Conservation (phyloP, 2,888 invertebrate genomes). For the Hololepta plana region DNA sequence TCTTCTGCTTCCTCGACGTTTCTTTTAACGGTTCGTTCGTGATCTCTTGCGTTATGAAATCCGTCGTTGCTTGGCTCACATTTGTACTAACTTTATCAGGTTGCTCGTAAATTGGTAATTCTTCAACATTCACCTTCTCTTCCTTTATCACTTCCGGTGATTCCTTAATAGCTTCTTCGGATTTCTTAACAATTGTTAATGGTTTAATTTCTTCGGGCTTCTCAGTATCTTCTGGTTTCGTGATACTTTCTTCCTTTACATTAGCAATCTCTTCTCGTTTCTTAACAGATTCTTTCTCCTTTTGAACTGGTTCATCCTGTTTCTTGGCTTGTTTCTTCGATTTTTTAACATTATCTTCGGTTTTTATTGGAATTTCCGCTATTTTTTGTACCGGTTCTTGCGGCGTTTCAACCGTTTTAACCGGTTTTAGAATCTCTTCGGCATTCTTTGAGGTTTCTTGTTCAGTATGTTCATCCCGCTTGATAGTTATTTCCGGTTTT, state of each 20-base stretch:
- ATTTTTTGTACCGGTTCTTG: no score
- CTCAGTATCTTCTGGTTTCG: no score
- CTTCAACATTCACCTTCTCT: conserved; percentile 1
- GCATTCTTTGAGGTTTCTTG: no score
- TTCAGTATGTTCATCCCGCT: conserved; percentile 1
- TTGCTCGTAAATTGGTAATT: conserved; percentile 1
- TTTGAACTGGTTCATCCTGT: conserved; percentile 4
- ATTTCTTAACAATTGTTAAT: neutral
- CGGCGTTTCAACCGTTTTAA: no score
- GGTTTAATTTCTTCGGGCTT: no score
- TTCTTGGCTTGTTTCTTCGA: conserved; percentile 3
- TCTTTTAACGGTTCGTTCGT: no score
- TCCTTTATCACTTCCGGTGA: neutral
- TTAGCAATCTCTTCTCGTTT: conserved; percentile 4
- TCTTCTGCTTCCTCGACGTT: no score
- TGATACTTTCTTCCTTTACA: neutral
- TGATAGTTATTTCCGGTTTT: neutral
- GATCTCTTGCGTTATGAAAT: no score
- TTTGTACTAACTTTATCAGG: neutral
- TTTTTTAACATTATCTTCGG: no score
- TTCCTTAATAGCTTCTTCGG: conserved; percentile 1
- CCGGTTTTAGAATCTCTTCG: no score
- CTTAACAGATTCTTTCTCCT: conserved; percentile 2
- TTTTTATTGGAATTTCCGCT: no score
- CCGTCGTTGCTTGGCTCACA: no score